Evolutionary conservation across 2,797 vertebrate species (phyloP).

Genomic region (Synaphobranchus kaupii): DNA sequence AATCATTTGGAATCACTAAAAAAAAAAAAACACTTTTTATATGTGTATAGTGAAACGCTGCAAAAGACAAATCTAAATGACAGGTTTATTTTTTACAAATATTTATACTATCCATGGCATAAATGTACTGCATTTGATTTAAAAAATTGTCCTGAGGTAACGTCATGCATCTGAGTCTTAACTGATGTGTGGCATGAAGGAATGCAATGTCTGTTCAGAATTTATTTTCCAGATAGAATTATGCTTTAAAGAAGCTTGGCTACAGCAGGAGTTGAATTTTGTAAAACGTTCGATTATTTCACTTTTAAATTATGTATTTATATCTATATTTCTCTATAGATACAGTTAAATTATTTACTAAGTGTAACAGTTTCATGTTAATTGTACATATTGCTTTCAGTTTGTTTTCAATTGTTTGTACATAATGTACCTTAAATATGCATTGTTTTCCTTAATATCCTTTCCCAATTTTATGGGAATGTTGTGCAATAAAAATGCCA

Average conservation of each 20-base stretch:
- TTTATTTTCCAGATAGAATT: slow-evolving; percentile 60
- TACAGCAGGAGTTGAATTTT: slow-evolving; percentile 47
- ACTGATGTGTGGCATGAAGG: slow-evolving; percentile 55
- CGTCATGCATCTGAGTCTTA: slow-evolving; percentile 66
- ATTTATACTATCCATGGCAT: slow-evolving; percentile 38
- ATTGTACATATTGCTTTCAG: slow-evolving; percentile 86
- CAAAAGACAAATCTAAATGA: slow-evolving; percentile 34
- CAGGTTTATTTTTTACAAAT: slow-evolving; percentile 32
- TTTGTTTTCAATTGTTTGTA: slow-evolving; percentile 84
- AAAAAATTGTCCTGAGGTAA: slow-evolving; percentile 33
- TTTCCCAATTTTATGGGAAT: slow-evolving; percentile 97
- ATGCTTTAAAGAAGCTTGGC: slow-evolving; percentile 51
- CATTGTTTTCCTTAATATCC: slow-evolving; percentile 81
- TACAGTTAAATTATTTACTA: slow-evolving; percentile 75
- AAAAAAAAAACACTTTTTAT: slow-evolving; percentile 24
- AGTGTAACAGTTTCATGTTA: slow-evolving; percentile 77
- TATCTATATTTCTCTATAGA: slow-evolving; percentile 77
- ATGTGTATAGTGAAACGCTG: slow-evolving; percentile 16
- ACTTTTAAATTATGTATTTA: slow-evolving; percentile 55
- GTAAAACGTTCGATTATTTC: slow-evolving; percentile 32
- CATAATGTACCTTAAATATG: slow-evolving; percentile 86
- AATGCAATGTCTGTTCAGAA: slow-evolving; percentile 50
- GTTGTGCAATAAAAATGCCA: slow-evolving; percentile 98
- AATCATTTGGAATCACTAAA: slow-evolving; percentile 32
- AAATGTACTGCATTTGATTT: slow-evolving; percentile 36